Base-by-base conservation (phyloP, 2,888 invertebrate genomes). In the Halictus ligatus region DNA sequence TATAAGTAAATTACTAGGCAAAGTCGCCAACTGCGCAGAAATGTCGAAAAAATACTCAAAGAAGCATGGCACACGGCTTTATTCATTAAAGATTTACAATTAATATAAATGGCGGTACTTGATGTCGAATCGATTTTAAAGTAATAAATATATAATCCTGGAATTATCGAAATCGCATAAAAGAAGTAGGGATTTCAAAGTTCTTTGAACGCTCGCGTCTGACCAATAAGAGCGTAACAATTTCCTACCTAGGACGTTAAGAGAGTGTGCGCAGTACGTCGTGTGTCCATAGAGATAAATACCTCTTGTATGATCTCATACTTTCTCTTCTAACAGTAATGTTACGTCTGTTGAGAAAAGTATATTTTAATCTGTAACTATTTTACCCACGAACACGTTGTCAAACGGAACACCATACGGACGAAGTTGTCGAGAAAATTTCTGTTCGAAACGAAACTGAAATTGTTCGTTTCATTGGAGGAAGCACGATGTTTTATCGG, bases 401-500 rank as follows among this genome's bases (percentile, higher is more conserved):
- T 75, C 21, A 43, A 15, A 8, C 15, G 21, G 18, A 46, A 40
- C 78, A 75, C 58, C 58, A 75, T 67, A 64, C 50, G 43, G 13
- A 10, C 13, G 25, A 3, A 64, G 64, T 46, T 64, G 13, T 18
- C 15, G 18, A 21, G 25, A 5, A 73, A 35, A 18, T 75, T 21
- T 18, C 12, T 3, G 1, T 43, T 71, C 12, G n/a, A 43, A 71
- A 43, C 43, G 35, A 71, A 43, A 71, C 43, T 12, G 21, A 71
- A 71, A 71, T 29, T 25, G 10, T 43, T 83, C 43, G 54, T 80
- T 83, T 67, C 18, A 72, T 73, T 67, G 43, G 58, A 74, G 78
- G 50, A 74, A 80, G 58, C 75, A 87, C 75, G 81, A 78, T 86
- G 80, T 74, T 80, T 48, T 78, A 74, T 76, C 78, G 69, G 50